A percentile compares a stretch with the other conserved stretches of the same genome.
Conservation (phyloP, 2,888 invertebrate genomes). For the Agelastica alni region DNA sequence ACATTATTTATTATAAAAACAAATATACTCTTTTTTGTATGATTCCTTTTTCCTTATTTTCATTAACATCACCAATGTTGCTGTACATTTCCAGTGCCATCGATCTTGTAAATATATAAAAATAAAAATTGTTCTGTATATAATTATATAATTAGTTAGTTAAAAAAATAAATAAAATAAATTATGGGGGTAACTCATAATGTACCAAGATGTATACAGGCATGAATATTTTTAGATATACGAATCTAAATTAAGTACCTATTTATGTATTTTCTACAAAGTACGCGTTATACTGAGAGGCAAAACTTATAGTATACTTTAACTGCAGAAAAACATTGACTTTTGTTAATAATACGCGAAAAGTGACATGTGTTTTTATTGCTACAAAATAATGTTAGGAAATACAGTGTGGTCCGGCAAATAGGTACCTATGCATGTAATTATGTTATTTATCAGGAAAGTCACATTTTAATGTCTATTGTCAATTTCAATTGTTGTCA, state of each 20-base stretch:
- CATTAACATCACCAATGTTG: slow-evolving; percentile 2
- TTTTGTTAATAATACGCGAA: slow-evolving; percentile 2
- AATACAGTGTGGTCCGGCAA: neutral
- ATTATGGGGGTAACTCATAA: slow-evolving; percentile 34
- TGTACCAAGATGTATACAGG: slow-evolving; percentile 54
- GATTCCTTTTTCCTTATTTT: slow-evolving; percentile 33
- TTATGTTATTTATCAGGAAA: no score
- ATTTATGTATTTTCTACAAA: slow-evolving; percentile 48
- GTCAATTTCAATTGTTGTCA: no score
- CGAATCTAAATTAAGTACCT: slow-evolving; percentile 24
- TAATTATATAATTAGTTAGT: slow-evolving; percentile 26
- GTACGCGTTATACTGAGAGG: slow-evolving; percentile 35
- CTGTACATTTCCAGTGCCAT: slow-evolving; percentile 46
- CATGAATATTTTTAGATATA: slow-evolving; percentile 52
- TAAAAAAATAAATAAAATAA: no score
- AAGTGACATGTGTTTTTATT: neutral
- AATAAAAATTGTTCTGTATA: slow-evolving; percentile 23
- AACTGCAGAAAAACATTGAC: slow-evolving; percentile 1
- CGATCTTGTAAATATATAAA: slow-evolving; percentile 18
- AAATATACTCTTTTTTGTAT: slow-evolving; percentile 28
- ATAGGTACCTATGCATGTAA: no score
- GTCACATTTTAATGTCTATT: no score
- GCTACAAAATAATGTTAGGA: neutral
- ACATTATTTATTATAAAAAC: no score
- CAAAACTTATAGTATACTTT: slow-evolving; percentile 33